Conservation (phyloP, 2,113 vertebrate species). For the Boleophthalmus pectinirostris region DNA sequence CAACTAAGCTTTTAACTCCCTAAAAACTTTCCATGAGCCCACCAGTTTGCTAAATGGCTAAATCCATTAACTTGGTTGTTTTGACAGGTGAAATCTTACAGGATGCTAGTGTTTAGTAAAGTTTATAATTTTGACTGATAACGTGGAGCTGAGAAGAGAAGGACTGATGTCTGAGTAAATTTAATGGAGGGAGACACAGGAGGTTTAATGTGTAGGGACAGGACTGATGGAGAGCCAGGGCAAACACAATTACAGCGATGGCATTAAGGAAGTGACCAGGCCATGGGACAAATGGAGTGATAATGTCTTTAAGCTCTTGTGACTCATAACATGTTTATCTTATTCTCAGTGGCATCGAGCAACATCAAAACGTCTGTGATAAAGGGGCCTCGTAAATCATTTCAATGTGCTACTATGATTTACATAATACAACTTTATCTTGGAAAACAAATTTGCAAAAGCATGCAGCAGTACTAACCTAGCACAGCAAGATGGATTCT, state of each 20-base stretch:
- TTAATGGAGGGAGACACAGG: slow-evolving; percentile 6
- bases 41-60: background rate
- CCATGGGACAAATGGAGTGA: slow-evolving; percentile 26
- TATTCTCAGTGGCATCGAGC: slow-evolving; percentile 3
- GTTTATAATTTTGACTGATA: background rate
- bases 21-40: background rate
- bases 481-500: too few relatives aligned
- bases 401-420: too few relatives aligned
- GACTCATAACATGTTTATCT: slow-evolving; percentile 28
- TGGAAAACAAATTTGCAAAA: too few relatives aligned
- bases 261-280: slow-evolving; percentile 2
- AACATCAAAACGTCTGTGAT: background rate
- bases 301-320: slow-evolving; percentile 30
- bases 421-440: too few relatives aligned
- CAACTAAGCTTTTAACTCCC: background rate
- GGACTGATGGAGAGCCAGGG: slow-evolving; percentile 14
- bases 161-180: slow-evolving; percentile 6
- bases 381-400: too few relatives aligned
- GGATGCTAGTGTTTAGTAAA: background rate
- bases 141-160: slow-evolving; percentile 2
- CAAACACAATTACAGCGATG: slow-evolving; percentile 25
- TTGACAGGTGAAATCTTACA: background rate
- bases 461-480: too few relatives aligned
- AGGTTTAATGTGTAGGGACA: background rate
- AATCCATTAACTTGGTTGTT: background rate